These are phyloP conservation scores for Brachystomella parvula DNA, from an alignment of 1,140 invertebrate genomes.

Conservation along the genomic window DNA sequence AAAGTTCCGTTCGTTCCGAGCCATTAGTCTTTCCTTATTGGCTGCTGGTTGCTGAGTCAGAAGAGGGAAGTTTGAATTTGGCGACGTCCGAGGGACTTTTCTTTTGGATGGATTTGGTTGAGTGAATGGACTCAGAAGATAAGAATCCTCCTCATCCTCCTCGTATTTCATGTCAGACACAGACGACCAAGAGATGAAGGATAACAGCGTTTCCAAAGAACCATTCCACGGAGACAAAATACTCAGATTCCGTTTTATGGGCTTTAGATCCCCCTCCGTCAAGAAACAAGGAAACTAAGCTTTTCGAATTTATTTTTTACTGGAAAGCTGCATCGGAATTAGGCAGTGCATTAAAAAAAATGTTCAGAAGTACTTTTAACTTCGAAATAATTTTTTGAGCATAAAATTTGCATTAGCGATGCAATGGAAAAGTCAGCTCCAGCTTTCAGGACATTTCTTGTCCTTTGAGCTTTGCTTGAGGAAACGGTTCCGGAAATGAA, in stretches of 20 bases:
- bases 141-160: neutral
- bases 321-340: no score
- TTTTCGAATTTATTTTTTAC: no score
- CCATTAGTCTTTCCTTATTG: slow-evolving; percentile 27
- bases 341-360: no score
- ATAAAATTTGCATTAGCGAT: no score
- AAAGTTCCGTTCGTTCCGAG: slow-evolving; percentile 35
- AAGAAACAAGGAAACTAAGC: no score
- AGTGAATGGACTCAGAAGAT: neutral
- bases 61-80: slow-evolving; percentile 1
- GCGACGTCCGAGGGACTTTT: no score
- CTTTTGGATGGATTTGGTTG: slow-evolving; percentile 7
- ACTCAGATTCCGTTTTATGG: neutral
- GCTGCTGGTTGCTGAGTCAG: slow-evolving; percentile 25
- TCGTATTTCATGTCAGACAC: slow-evolving; percentile 5
- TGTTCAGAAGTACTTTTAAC: no score
- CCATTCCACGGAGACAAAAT: neutral
- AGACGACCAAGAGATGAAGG: neutral
- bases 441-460: slow-evolving; percentile 32
- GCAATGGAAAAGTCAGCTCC: no score
- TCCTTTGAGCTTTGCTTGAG: slow-evolving; percentile 19
- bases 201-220: neutral
- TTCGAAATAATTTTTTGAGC: no score
- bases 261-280: no score
- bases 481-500: slow-evolving; percentile 37